phyloP scores from a whole-genome alignment of 2,113 vertebrate genomes.

The Catharus bicknelli region DNA sequence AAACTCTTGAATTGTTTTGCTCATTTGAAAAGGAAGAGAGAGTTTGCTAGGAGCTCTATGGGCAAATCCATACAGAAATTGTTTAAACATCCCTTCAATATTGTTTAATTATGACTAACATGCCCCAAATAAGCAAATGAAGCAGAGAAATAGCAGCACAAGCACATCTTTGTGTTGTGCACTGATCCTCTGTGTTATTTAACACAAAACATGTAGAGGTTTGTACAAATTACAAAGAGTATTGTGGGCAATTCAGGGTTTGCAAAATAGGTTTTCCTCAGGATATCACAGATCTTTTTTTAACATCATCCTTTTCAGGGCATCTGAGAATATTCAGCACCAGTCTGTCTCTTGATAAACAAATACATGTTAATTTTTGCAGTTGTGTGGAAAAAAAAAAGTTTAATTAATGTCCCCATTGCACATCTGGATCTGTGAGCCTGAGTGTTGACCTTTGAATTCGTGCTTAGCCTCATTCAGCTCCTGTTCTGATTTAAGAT shows the following conservation, averaged over 20 bases:
- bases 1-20: neutral
- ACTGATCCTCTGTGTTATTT: neutral
- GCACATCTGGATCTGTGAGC: neutral
- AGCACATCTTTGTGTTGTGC: neutral
- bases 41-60: neutral
- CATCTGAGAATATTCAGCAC: neutral
- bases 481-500: neutral
- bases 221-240: neutral
- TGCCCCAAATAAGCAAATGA: slow-evolving; percentile 21
- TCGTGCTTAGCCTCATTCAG: neutral
- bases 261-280: neutral
- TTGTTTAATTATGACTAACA: slow-evolving; percentile 38
- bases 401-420: neutral
- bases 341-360: neutral
- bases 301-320: neutral
- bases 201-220: neutral
- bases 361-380: accelerated
- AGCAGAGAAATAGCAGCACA: neutral
- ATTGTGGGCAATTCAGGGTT: neutral
- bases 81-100: slow-evolving; percentile 25
- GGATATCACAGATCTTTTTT: neutral
- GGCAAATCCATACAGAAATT: slow-evolving; percentile 25
- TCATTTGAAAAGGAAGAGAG: neutral
- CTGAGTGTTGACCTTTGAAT: neutral
- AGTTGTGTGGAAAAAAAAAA: neutral